Base-by-base conservation (phyloP, 2,888 invertebrate genomes). In the Aquatica leii region DNA sequence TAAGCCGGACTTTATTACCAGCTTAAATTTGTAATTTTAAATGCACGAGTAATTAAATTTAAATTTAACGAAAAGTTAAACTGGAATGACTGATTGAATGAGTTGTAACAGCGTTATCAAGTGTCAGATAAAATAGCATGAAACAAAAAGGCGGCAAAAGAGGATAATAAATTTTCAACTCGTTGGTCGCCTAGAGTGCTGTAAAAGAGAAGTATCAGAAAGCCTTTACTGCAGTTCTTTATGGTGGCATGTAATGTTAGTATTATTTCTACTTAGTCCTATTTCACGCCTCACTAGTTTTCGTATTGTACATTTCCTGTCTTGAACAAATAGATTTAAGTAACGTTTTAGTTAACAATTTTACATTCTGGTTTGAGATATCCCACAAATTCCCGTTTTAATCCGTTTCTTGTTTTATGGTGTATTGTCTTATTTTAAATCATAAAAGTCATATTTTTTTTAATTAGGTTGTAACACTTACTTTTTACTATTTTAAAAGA, bases 261-360 rank as follows among this genome's bases (percentile, higher is more conserved):
- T 70, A 72, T 72, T 73, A 73, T 70, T 68, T 72, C 69, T 74
- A 73, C 71, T 74, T 72, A 73, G 70, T 67, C 67, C 69, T 60
- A 69, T 74, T 73, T 73, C 70, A 72, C 69, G 71, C 62, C 69
- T 68, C 67, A 65, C 68, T 66, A 61, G 62, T 48, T 62, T 55
- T 54, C 52, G 53, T 40, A 57, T 68, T 65, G 53, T 59, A 34
- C 57, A 61, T 50, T 67, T 66, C 62, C 54, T 54, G 66, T 64
- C 59, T 58, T 21, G 49, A 60, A 52, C 40, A 20, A 58, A 37
- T n/a, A 51, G 41, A 58, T 63, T 54, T 62, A 48, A 24, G 24
- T 6, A 24, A 24, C 6, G 24, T 24, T 24, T 24, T 24, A 24
- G 24, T 24, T 24, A 24, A 24, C 24, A 24, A 24, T 24, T 24